These are phyloP conservation scores for Encarsia formosa DNA, from an alignment of 2,888 invertebrate species.

Conservation along the genomic window DNA sequence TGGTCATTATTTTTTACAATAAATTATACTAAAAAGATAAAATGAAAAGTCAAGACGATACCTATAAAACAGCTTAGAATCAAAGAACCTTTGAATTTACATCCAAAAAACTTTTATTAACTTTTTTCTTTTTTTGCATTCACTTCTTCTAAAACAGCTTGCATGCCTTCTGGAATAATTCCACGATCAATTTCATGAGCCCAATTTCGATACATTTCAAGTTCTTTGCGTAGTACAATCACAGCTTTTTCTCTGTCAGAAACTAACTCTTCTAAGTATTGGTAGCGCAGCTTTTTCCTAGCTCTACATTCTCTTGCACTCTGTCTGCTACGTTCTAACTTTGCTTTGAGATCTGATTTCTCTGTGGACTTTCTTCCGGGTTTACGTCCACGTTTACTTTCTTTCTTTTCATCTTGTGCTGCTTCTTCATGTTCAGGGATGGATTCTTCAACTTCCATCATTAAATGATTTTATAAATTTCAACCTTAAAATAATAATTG, in stretches of 20 bases:
- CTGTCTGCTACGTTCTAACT: conserved; percentile 86
- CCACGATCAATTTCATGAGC: conserved; percentile 78
- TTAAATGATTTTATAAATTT: too few relatives aligned
- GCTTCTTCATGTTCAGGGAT: neutral
- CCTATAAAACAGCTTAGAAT: too few relatives aligned
- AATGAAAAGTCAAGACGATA: too few relatives aligned
- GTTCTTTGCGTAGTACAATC: conserved; percentile 77
- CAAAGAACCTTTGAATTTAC: too few relatives aligned
- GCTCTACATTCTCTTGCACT: conserved; percentile 97
- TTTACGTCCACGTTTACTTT: neutral
- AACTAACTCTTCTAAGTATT: conserved; percentile 93
- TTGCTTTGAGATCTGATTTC: neutral
- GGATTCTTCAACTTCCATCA: too few relatives aligned
- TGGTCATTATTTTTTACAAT: too few relatives aligned
- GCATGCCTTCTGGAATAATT: conserved; percentile 72
- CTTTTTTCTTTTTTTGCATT: too few relatives aligned
- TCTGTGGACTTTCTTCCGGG: neutral
- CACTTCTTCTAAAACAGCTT: conserved; percentile 73
- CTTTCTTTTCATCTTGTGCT: neutral
- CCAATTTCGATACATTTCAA: conserved; percentile 84
- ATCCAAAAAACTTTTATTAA: too few relatives aligned
- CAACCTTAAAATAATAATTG: too few relatives aligned
- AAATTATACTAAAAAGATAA: too few relatives aligned
- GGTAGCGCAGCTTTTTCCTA: conserved; percentile 92
- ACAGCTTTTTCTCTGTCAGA: conserved; percentile 91